Percentiles rank a stretch among this genome's conserved stretches.
phyloP scores from a whole-genome alignment of 2,797 vertebrate genomes.

The Sarcoramphus papa region DNA sequence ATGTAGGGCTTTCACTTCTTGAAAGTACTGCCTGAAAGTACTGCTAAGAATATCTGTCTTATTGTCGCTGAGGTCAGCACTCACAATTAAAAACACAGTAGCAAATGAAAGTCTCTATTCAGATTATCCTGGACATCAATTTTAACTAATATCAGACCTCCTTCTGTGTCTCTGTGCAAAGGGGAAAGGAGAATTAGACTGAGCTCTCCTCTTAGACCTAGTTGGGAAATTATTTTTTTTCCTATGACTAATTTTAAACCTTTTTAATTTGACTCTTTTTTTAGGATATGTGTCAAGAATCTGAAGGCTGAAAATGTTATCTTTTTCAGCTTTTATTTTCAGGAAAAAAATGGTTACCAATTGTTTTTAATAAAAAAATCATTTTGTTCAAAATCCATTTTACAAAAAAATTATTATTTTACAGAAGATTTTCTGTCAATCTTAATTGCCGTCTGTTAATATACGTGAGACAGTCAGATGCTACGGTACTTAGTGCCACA shows the following conservation, averaged over 20 bases:
- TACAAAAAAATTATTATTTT: not conserved
- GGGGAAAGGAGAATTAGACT: not conserved
- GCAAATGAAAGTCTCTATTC: not conserved
- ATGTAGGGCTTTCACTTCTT: not conserved
- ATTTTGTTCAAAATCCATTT: not conserved
- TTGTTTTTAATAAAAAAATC: not conserved
- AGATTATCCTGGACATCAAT: not conserved
- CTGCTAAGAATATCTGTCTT: not conserved
- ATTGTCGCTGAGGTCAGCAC: not conserved
- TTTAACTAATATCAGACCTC: not conserved
- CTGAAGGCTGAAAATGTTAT: not conserved
- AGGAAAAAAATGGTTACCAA: not conserved
- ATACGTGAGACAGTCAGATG: not conserved
- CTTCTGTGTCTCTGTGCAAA: not conserved
- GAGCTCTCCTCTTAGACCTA: not conserved
- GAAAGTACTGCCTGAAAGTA: not conserved
- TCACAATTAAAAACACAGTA: not conserved
- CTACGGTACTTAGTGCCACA: not conserved
- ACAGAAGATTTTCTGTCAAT: not conserved
- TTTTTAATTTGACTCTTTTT: not conserved
- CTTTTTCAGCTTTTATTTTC: not conserved
- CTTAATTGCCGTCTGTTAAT: not conserved
- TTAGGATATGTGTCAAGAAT: not conserved
- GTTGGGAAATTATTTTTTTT: not conserved
- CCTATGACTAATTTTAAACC: not conserved